phyloP scores from a whole-genome alignment of 2,113 vertebrate genomes.

The Pan paniscus region DNA sequence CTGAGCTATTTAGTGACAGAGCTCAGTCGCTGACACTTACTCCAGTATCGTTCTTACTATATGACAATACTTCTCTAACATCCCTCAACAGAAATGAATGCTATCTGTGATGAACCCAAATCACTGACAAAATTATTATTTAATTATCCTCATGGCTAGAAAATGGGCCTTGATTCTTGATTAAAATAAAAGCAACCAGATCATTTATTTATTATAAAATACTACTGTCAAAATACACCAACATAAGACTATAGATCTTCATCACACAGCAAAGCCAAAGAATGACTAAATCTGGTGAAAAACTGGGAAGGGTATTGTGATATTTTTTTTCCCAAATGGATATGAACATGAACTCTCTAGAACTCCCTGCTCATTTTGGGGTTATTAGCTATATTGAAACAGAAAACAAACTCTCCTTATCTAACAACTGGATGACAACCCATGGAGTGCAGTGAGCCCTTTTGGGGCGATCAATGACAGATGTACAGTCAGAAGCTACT shows the following conservation, averaged over 20 bases:
- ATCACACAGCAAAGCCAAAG: not conserved
- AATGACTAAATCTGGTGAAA: not conserved
- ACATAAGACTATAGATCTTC: not conserved
- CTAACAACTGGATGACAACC: slow-evolving; percentile 74
- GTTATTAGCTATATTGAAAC: slow-evolving; percentile 50
- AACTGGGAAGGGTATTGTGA: not conserved
- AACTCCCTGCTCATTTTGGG: slow-evolving; percentile 35
- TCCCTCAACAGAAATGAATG: not conserved
- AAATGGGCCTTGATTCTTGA: not conserved
- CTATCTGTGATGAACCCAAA: not conserved
- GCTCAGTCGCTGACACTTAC: not conserved
- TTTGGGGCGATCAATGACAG: slow-evolving; percentile 78
- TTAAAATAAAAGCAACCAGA: slow-evolving; percentile 53
- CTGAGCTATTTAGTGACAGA: not conserved
- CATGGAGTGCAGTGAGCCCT: slow-evolving; percentile 60
- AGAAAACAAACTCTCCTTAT: slow-evolving; percentile 65
- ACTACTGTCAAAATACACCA: not conserved
- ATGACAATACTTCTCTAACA: not conserved
- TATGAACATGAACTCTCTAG: not conserved
- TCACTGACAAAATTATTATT: not conserved
- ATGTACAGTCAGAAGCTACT: slow-evolving; percentile 78
- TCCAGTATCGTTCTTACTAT: not conserved
- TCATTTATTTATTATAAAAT: slow-evolving; percentile 3
- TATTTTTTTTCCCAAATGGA: not conserved
- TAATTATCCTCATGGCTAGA: not conserved